Evolutionary conservation across 2,888 invertebrate species (phyloP).

Genomic region (Drosophila ustulata): DNA sequence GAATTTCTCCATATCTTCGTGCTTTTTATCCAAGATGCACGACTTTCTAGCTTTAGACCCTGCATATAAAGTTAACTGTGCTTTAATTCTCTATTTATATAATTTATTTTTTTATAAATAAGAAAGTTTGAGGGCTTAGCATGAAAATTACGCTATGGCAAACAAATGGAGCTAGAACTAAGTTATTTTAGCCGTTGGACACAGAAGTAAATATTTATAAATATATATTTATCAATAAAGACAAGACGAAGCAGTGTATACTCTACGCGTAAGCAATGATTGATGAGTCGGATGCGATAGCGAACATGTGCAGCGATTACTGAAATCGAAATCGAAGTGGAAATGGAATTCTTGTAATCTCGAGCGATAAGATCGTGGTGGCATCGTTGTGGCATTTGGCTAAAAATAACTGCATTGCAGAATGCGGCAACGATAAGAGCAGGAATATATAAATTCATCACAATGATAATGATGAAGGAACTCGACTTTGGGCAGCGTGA

Average conservation of each 20-base stretch:
- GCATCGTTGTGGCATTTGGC: background rate
- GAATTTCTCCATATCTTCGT: too few relatives aligned
- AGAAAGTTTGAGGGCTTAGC: too few relatives aligned
- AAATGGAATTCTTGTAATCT: conserved; percentile 16
- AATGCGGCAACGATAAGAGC: background rate
- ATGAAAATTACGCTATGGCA: too few relatives aligned
- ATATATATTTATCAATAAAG: conserved; percentile 6
- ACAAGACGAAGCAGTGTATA: conserved; percentile 6
- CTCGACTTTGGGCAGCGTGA: conserved; percentile 15
- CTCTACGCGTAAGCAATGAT: conserved; percentile 8
- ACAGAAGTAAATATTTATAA: background rate
- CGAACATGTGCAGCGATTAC: background rate
- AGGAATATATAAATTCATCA: background rate
- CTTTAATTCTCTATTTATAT: too few relatives aligned
- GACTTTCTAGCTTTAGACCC: too few relatives aligned
- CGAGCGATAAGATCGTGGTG: conserved; percentile 13
- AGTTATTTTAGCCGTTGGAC: too few relatives aligned
- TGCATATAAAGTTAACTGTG: too few relatives aligned
- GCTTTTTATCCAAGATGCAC: too few relatives aligned
- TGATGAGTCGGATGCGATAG: conserved; percentile 21
- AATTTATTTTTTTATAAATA: too few relatives aligned
- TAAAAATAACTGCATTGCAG: conserved; percentile 4
- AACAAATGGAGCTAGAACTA: too few relatives aligned
- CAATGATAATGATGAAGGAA: background rate
- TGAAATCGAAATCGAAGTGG: background rate